These are phyloP conservation scores for Drosophila pseudoananassae DNA, from an alignment of 1,140 invertebrate genomes.

Conservation along the genomic window DNA sequence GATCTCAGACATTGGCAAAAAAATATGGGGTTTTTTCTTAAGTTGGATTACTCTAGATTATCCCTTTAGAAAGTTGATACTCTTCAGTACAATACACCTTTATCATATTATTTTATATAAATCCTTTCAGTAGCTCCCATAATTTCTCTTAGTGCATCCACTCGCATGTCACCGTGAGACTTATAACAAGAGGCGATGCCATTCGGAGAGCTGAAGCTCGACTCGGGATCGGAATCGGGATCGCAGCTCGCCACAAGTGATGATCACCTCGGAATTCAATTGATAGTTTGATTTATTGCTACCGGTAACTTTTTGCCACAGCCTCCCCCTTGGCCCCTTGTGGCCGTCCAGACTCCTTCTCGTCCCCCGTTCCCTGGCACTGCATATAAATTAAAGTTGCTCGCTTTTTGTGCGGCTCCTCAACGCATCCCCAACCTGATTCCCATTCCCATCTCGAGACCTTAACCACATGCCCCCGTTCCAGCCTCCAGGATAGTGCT, in stretches of 20 bases:
- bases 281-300: conserved; percentile 84
- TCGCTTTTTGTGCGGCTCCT: conserved; percentile 52
- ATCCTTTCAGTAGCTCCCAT: background rate
- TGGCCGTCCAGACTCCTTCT: background rate
- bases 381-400: conserved; percentile 76
- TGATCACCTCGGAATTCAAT: conserved; percentile 84
- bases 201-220: conserved; percentile 5
- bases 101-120: no score
- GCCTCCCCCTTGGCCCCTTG: background rate
- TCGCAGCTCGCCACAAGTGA: conserved; percentile 68
- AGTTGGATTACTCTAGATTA: background rate
- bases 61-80: background rate
- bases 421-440: conserved; percentile 21
- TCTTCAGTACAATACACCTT: no score
- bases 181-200: conserved; percentile 72
- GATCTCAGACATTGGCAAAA: background rate
- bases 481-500: conserved; percentile 40
- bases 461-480: conserved; percentile 5
- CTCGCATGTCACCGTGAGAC: conserved; percentile 59
- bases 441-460: conserved; percentile 3
- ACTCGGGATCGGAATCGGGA: conserved; percentile 19
- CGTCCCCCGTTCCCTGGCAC: conserved; percentile 8
- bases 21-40: background rate
- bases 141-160: conserved; percentile 14
- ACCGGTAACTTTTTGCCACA: conserved; percentile 77